These are phyloP conservation scores for Drosophila basisetae DNA, from an alignment of 2,888 invertebrate species.

Conservation along the genomic window DNA sequence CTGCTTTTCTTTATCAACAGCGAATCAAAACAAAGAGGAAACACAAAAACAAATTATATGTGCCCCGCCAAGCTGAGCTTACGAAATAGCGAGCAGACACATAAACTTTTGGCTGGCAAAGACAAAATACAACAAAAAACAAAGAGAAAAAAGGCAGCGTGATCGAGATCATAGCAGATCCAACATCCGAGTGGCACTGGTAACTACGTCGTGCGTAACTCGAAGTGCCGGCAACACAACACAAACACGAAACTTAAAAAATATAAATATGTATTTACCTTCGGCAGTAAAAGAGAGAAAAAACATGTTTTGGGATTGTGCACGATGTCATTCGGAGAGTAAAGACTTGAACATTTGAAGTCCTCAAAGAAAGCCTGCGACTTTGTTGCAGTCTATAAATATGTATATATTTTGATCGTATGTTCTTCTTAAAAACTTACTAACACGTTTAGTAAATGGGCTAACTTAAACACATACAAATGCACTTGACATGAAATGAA, in stretches of 20 bases:
- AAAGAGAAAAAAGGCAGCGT: conserved; percentile 1
- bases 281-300: not conserved
- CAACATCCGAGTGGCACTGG: conserved; percentile 44
- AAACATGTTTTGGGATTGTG: conserved; percentile 48
- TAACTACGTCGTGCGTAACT: conserved; percentile 25
- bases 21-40: conserved; percentile 70
- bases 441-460: conserved; percentile 45
- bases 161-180: conserved; percentile 42
- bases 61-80: conserved; percentile 31
- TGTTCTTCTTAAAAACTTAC: conserved; percentile 34
- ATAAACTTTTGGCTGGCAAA: conserved; percentile 16
- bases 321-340: conserved; percentile 5
- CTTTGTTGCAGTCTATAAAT: conserved; percentile 9
- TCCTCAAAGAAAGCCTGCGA: not conserved
- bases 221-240: conserved; percentile 45
- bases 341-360: not conserved
- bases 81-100: conserved; percentile 32
- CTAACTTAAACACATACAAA: conserved; percentile 21
- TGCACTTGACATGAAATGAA: conserved; percentile 30
- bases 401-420: conserved; percentile 52
- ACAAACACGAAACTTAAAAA: conserved; percentile 8
- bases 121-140: not conserved
- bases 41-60: conserved; percentile 53
- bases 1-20: conserved; percentile 53
- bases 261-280: not conserved